phyloP scores from a whole-genome alignment of 2,113 vertebrate genomes.

The Heptranchias perlo region DNA sequence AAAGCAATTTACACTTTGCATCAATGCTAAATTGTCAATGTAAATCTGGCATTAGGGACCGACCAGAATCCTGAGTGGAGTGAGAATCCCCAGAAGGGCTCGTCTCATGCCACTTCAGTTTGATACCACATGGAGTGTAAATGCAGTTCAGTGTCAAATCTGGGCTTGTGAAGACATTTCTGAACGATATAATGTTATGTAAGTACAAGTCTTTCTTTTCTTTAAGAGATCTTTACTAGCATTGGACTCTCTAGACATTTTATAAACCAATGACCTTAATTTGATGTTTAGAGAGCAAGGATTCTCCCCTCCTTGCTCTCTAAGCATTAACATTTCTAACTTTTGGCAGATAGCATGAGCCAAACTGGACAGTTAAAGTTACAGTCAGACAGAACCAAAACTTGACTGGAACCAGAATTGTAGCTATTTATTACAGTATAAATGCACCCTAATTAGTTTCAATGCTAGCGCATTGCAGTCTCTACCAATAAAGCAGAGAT shows the following conservation, averaged over 20 bases:
- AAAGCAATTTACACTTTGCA: background rate
- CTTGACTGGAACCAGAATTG: background rate
- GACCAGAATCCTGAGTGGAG: background rate
- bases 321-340: background rate
- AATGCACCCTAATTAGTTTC: background rate
- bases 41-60: background rate
- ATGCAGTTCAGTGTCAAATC: background rate
- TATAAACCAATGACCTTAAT: background rate
- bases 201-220: background rate
- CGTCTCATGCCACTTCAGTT: background rate
- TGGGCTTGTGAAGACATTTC: background rate
- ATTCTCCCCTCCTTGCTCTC: background rate
- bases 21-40: background rate
- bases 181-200: background rate
- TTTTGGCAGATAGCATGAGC: background rate
- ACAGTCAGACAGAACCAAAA: background rate
- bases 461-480: background rate
- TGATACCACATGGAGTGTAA: background rate
- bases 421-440: background rate
- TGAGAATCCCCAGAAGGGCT: background rate
- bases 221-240: background rate
- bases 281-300: background rate
- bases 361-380: background rate
- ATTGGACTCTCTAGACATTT: background rate
- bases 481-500: background rate